These are phyloP conservation scores for Tachysurus fulvidraco DNA, from an alignment of 2,113 vertebrate species.

Conservation along the genomic window DNA sequence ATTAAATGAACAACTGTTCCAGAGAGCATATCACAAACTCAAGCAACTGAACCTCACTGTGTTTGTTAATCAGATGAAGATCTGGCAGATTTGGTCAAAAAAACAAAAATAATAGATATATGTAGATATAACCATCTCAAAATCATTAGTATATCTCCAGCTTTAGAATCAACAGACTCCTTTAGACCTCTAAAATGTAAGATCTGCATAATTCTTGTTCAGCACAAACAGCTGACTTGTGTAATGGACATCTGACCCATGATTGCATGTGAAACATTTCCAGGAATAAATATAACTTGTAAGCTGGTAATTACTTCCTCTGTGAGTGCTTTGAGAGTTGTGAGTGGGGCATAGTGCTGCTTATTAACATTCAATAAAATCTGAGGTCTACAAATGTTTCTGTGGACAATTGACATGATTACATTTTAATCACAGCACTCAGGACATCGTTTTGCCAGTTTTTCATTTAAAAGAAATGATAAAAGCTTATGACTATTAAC, in stretches of 20 bases:
- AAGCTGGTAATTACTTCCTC: conserved; percentile 61
- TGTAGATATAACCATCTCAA: not conserved
- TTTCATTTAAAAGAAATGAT: not conserved
- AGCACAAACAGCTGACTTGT: conserved; percentile 36
- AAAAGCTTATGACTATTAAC: not conserved
- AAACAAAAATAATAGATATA: not conserved
- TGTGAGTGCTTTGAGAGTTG: conserved; percentile 45
- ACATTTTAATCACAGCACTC: not conserved
- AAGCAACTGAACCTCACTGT: too few relatives aligned
- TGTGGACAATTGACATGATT: not conserved
- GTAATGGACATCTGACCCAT: conserved; percentile 50
- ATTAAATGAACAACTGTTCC: too few relatives aligned
- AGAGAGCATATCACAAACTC: too few relatives aligned
- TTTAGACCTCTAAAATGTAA: conserved; percentile 34
- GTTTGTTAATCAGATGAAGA: too few relatives aligned
- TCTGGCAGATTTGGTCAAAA: not conserved
- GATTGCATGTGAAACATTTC: conserved; percentile 55
- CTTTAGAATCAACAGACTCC: not conserved
- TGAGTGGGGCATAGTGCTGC: conserved; percentile 16
- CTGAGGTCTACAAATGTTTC: not conserved
- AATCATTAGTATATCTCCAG: not conserved
- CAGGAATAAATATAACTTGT: conserved; percentile 55
- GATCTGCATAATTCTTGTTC: conserved; percentile 46
- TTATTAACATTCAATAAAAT: conserved; percentile 8
- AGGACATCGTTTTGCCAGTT: not conserved